Evolutionary conservation across 2,888 invertebrate genomes (phyloP).

Genomic region (Dasysyrphus albostriatus): DNA sequence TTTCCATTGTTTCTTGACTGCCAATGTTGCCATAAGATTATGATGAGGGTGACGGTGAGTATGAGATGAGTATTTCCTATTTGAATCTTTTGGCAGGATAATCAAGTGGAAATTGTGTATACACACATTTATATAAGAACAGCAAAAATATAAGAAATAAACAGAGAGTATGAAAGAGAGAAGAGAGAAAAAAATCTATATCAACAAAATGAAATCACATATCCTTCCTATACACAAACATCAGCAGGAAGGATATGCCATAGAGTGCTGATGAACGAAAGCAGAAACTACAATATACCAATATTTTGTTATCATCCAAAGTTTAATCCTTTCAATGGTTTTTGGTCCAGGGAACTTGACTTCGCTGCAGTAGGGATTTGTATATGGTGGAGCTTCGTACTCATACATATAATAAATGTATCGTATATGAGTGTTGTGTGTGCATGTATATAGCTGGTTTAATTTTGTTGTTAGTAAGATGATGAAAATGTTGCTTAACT

Average conservation of each 20-base stretch:
- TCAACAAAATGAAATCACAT: conserved; percentile 8
- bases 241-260: conserved; percentile 58
- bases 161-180: conserved; percentile 4
- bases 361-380: not conserved
- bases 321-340: conserved; percentile 67
- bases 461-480: conserved; percentile 3
- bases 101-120: conserved; percentile 42
- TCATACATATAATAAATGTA: not conserved
- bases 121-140: conserved; percentile 12
- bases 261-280: conserved; percentile 53
- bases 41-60: not conserved
- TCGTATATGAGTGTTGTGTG: not conserved
- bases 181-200: conserved; percentile 17
- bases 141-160: conserved; percentile 44
- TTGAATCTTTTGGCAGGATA: conserved; percentile 56
- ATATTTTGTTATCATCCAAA: conserved; percentile 74
- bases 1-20: conserved; percentile 35
- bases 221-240: conserved; percentile 42
- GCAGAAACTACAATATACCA: conserved; percentile 63
- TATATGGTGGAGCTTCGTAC: not conserved
- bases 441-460: not conserved
- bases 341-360: conserved; percentile 53
- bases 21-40: not conserved
- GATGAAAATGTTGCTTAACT: not conserved
- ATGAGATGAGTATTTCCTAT: too few species aligned